A percentile compares a stretch with the other conserved stretches of the same genome.
Conservation (phyloP, 35 echinoderm and acorn worm genomes). For the Ophioderma brevispina region DNA sequence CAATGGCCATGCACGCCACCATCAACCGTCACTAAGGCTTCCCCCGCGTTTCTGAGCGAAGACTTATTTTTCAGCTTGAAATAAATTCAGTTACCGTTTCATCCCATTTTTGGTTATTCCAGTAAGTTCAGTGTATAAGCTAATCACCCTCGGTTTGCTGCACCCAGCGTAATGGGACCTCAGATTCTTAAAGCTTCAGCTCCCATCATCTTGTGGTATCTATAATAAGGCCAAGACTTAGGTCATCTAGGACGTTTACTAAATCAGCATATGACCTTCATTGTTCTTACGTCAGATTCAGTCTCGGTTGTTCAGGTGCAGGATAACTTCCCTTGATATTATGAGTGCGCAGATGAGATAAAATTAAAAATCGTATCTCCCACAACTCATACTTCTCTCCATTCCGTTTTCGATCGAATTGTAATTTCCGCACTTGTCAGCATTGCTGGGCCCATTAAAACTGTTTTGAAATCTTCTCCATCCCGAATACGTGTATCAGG, state of each 20-base stretch:
- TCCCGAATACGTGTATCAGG: not conserved
- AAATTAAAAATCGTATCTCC: constrained; percentile 46
- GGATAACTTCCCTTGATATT: not conserved
- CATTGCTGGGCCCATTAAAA: constrained; percentile 48
- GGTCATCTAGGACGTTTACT: constrained; percentile 35
- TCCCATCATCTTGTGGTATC: constrained; percentile 45
- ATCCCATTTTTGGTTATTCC: constrained; percentile 7
- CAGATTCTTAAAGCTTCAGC: constrained; percentile 37
- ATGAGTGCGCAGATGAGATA: constrained; percentile 30
- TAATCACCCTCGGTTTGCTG: constrained; percentile 50
- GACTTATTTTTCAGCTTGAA: not conserved
- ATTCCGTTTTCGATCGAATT: constrained; percentile 38
- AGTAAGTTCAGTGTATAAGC: constrained; percentile 44
- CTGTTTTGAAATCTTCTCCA: constrained; percentile 30
- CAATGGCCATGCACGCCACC: constrained; percentile 4
- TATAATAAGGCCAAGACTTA: constrained; percentile 18
- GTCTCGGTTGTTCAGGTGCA: not conserved
- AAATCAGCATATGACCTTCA: constrained; percentile 48
- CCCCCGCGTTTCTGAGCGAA: not conserved
- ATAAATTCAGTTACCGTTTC: constrained; percentile 55
- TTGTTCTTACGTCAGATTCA: not conserved
- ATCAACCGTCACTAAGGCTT: constrained; percentile 18
- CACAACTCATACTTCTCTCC: constrained; percentile 47
- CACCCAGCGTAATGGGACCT: constrained; percentile 40
- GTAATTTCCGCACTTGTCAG: not conserved